Conservation (phyloP, 2,113 vertebrate species). For the Eleginops maclovinus region DNA sequence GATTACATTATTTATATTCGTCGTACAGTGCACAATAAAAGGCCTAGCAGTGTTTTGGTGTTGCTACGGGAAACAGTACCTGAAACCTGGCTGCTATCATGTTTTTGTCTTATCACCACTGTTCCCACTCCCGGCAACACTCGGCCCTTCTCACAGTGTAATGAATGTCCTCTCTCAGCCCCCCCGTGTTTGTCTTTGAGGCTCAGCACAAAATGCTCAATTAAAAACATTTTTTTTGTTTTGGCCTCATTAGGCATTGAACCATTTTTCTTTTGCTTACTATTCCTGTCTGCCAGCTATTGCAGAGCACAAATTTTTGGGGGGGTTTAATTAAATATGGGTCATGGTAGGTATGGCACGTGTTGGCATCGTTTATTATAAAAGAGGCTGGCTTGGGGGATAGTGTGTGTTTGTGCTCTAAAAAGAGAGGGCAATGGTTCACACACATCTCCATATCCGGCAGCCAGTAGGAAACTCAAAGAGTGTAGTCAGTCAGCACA, state of each 20-base stretch:
- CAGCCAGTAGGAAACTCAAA: not conserved
- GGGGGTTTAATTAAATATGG: constrained; percentile 20
- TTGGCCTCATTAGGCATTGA: constrained; percentile 16
- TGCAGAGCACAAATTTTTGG: constrained; percentile 26
- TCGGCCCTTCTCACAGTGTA: not conserved
- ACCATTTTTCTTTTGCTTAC: constrained; percentile 24
- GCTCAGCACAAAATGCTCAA: constrained; percentile 19
- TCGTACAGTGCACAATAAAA: not conserved
- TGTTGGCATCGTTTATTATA: constrained; percentile 13
- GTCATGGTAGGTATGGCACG: not conserved
- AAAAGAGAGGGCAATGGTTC: constrained; percentile 3
- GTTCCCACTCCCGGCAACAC: constrained; percentile 10
- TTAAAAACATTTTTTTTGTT: constrained; percentile 28
- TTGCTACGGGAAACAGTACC: not conserved
- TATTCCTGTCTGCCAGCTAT: not conserved
- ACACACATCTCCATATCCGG: not conserved
- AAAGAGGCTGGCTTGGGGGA: not conserved
- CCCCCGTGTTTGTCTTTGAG: constrained; percentile 17
- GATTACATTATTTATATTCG: constrained; percentile 7
- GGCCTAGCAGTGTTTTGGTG: constrained; percentile 9
- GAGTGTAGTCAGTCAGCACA: not conserved
- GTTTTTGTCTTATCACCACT: constrained; percentile 33
- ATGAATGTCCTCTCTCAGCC: constrained; percentile 47
- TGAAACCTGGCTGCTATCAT: constrained; percentile 17
- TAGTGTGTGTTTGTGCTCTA: not conserved